Percentiles rank a stretch among this genome's conserved stretches.
Conservation (phyloP, 2,113 vertebrate species). For the Orycteropus afer region DNA sequence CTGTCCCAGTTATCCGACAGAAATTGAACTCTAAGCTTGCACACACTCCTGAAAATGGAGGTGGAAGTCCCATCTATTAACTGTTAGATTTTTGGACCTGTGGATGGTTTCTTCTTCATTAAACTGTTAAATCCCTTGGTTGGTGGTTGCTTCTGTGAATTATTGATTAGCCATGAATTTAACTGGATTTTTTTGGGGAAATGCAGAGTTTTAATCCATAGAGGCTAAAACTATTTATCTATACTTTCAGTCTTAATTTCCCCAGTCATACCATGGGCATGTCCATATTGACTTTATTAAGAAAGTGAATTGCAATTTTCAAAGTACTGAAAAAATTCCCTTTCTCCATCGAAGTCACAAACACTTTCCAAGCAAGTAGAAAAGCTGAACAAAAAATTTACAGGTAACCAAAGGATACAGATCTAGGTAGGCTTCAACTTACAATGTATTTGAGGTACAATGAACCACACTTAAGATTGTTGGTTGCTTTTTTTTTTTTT, state of each 20-base stretch:
- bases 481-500: background rate
- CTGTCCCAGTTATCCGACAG: background rate
- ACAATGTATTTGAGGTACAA: background rate
- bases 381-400: background rate
- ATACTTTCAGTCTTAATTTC: background rate
- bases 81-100: background rate
- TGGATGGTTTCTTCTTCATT: slow-evolving; percentile 20
- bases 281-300: background rate
- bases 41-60: background rate
- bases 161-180: slow-evolving; percentile 49
- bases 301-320: background rate
- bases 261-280: background rate
- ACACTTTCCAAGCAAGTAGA: background rate
- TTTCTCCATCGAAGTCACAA: background rate
- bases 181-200: background rate
- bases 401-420: background rate
- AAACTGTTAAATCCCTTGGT: background rate
- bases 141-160: slow-evolving; percentile 25
- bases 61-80: background rate
- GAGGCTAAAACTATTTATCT: background rate
- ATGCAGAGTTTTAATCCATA: slow-evolving; percentile 4
- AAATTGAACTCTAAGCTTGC: background rate
- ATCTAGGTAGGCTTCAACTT: background rate
- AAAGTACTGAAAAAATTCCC: background rate
- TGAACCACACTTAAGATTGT: background rate